Evolutionary conservation across 2,113 vertebrate genomes (phyloP).

Genomic region (Petaurus breviceps): DNA sequence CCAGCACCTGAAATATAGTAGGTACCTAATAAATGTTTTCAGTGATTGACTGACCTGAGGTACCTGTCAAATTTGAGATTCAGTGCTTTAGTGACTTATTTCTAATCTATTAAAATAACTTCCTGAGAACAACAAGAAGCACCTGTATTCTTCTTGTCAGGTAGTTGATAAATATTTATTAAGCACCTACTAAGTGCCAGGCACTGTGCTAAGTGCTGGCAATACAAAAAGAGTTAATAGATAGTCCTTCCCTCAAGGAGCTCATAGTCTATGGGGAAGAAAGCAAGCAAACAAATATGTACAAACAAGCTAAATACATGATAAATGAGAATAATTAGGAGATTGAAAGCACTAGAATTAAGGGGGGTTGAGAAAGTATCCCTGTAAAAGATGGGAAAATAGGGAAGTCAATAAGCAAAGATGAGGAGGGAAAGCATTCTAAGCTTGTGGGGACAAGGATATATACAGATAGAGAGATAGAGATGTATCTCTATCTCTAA

Average conservation of each 20-base stretch:
- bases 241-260: not conserved
- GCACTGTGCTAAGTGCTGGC: not conserved
- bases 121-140: not conserved
- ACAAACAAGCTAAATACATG: not conserved
- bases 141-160: not conserved
- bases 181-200: not conserved
- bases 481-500: too few relatives aligned
- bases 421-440: not conserved
- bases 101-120: not conserved
- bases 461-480: too few relatives aligned
- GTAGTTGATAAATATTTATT: not conserved
- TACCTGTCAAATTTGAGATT: not conserved
- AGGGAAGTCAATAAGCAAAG: not conserved
- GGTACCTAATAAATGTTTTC: not conserved
- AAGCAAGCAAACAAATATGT: not conserved
- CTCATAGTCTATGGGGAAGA: not conserved
- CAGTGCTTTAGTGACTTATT: not conserved
- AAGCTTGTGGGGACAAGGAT: not conserved
- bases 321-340: not conserved
- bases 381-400: not conserved
- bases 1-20: not conserved
- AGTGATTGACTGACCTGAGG: not conserved
- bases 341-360: not conserved
- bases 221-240: not conserved
- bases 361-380: not conserved